Conservation (phyloP, 2,113 vertebrate species). For the Oriolus oriolus region DNA sequence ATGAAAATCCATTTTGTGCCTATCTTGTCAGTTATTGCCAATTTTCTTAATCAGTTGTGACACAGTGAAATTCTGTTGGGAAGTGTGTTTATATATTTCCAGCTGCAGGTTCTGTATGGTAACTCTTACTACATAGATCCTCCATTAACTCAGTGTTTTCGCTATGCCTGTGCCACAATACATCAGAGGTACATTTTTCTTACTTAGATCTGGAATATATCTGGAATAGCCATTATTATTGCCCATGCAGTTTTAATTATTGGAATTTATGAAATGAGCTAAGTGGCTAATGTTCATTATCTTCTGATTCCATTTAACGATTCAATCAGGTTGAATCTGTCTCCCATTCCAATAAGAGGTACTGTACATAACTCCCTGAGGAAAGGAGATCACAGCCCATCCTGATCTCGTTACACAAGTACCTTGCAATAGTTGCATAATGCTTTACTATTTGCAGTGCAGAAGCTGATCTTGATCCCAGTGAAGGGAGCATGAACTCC, state of each 20-base stretch:
- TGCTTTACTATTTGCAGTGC: background rate
- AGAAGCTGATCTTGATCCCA: background rate
- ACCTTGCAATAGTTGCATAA: background rate
- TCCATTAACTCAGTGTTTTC: conserved; percentile 60
- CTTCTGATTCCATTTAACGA: conserved; percentile 27
- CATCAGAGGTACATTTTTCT: conserved; percentile 44
- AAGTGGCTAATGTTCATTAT: conserved; percentile 44
- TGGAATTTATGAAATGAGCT: conserved; percentile 31
- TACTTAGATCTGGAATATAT: background rate
- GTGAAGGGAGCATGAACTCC: background rate
- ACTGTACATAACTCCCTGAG: background rate
- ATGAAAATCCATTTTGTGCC: conserved; percentile 64
- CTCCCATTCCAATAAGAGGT: conserved; percentile 24
- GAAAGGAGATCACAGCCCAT: background rate
- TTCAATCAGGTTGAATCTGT: conserved; percentile 32
- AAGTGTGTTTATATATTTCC: conserved; percentile 40
- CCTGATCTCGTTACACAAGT: background rate
- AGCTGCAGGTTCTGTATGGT: conserved; percentile 48
- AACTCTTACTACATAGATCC: conserved; percentile 49
- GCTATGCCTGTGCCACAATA: conserved; percentile 16
- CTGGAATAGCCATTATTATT: conserved; percentile 45
- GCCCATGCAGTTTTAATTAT: conserved; percentile 63
- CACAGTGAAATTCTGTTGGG: conserved; percentile 46
- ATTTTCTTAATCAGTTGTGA: conserved; percentile 64
- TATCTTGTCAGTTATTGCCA: conserved; percentile 54